phyloP scores from a whole-genome alignment of 2,113 vertebrate genomes.

The Pristiophorus japonicus region DNA sequence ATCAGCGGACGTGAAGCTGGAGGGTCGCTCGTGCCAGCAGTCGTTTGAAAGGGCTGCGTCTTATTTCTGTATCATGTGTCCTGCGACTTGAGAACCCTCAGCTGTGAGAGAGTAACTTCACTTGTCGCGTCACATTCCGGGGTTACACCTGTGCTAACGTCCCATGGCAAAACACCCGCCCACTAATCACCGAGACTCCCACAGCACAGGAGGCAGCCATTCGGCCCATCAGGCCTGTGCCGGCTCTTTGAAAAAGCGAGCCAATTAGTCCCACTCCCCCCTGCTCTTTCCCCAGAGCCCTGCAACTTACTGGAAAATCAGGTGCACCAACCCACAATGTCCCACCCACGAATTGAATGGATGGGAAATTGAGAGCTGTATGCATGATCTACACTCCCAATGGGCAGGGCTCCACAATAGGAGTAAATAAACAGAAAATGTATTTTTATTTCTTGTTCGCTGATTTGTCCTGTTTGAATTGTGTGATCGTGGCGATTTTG shows the following conservation, averaged over 20 bases:
- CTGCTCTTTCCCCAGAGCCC: neutral
- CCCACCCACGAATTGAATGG: too few species aligned
- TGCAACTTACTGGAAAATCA: too few species aligned
- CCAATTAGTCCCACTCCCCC: neutral
- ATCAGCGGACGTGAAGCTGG: neutral
- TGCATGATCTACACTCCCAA: too few species aligned
- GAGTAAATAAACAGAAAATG: too few species aligned
- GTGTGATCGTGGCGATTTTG: too few species aligned
- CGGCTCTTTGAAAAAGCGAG: neutral
- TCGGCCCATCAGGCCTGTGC: neutral
- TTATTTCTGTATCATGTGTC: neutral
- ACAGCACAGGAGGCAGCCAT: neutral
- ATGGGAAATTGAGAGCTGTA: too few species aligned
- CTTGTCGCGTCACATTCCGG: too few species aligned
- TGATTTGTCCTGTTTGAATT: too few species aligned
- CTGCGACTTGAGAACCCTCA: neutral
- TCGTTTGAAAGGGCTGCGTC: neutral
- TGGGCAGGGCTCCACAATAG: too few species aligned
- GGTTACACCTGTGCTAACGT: neutral
- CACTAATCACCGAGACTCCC: neutral
- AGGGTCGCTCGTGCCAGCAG: neutral
- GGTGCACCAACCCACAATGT: too few species aligned
- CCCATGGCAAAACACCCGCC: neutral
- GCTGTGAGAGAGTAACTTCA: neutral
- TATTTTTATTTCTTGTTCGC: too few species aligned